Evolutionary conservation across 2,113 vertebrate genomes (phyloP), one percentile per base, ranked within the genome.

Genomic region (Astur gentilis): DNA sequence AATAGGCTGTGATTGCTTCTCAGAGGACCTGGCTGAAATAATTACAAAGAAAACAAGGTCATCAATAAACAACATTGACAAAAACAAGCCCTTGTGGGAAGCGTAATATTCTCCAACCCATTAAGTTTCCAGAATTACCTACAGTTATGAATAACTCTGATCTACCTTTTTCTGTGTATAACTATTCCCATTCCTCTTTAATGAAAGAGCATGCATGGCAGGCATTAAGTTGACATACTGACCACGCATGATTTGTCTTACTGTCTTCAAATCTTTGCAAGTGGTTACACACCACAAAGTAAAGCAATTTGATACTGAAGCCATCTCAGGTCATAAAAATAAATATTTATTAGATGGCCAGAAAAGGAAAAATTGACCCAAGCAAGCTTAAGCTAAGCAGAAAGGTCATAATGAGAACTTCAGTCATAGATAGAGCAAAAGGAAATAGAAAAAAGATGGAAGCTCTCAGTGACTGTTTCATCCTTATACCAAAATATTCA

Each of bases 21-120:
- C 89, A 31, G 84, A 73, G 36, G 93, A 52, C 31, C 62, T 92
- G 27, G 70, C 98, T 98, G 97, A 23, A 97, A 96, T 26, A 78
- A 97, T 47, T 20, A 50, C 88, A 84, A 97, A 88, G 91, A 8
- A 95, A n/a, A 92, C 40, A 65, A 54, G 26, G 26, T 31, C 83
- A 95, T n/a, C 60, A 90, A 58, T 89, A 83, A 38, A 70, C 67
- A 81, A 6, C 80, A 47, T 3, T 54, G 87, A 71, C 78, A 80
- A 81, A 32, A 92, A 21, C 72, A 87, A 73, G 47, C 64, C 77
- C 83, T 27, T 22, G 34, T 38, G 91, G 29, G 50, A 82, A 83
- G 22, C 3, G 45, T 38, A 72, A 26, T 31, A 21, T 26, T 82
- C 86, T 67, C 54, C 36, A 60, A 90, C 77, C 60, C 94, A 76